Percentiles rank a stretch among this genome's conserved stretches.
phyloP scores from a whole-genome alignment of 2,797 vertebrate species.

The Podarcis lilfordi region DNA sequence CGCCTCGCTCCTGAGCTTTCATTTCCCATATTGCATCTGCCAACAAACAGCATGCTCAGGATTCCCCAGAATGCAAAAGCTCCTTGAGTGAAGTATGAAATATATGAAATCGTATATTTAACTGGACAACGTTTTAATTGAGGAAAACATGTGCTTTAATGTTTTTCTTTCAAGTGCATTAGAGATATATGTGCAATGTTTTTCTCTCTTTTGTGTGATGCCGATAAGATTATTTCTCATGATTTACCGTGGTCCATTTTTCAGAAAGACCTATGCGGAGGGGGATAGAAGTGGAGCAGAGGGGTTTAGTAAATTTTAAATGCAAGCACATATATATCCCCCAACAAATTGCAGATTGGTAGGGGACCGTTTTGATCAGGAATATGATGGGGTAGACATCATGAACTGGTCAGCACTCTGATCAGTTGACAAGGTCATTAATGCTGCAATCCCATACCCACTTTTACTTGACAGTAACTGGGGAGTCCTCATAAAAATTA shows the following conservation, averaged over 20 bases:
- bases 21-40: slow-evolving; percentile 21
- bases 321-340: not conserved
- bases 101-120: not conserved
- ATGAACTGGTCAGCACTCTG: no score
- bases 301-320: not conserved
- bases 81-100: not conserved
- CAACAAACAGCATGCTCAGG: slow-evolving; percentile 14
- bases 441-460: no score
- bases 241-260: not conserved
- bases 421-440: not conserved
- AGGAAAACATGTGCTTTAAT: slow-evolving; percentile 6
- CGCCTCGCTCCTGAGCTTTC: slow-evolving; percentile 12
- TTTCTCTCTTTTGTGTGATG: not conserved
- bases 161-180: not conserved
- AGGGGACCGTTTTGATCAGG: not conserved
- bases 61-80: slow-evolving; percentile 8
- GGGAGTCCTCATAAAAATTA: no score
- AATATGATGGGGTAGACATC: not conserved
- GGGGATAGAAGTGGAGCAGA: not conserved
- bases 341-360: not conserved
- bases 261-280: not conserved
- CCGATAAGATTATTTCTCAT: not conserved
- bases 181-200: not conserved
- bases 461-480: no score
- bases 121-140: slow-evolving; percentile 1